Evolutionary conservation across 1,140 invertebrate genomes (phyloP).

Genomic region (Physella acuta): DNA sequence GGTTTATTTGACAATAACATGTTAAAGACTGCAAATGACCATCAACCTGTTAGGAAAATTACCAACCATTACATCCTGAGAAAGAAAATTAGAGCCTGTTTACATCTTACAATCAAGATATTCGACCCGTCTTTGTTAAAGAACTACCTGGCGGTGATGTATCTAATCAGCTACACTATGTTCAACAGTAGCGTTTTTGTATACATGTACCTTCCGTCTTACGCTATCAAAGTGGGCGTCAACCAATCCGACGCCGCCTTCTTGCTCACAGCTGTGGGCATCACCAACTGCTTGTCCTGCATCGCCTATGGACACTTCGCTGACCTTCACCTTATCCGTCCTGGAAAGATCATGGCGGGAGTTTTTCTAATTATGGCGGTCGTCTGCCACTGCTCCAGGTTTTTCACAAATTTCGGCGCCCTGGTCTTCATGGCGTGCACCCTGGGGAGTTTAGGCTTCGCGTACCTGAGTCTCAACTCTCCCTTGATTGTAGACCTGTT

Average conservation of each 20-base stretch:
- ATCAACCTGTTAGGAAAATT: no score
- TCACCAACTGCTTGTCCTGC: background rate
- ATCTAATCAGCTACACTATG: background rate
- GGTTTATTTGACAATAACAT: no score
- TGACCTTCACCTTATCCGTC: constrained; percentile 1
- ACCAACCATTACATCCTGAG: no score
- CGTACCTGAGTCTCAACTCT: background rate
- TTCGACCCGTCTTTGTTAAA: background rate
- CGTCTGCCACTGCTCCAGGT: background rate
- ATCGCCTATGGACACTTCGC: constrained; percentile 1
- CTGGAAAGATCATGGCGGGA: background rate
- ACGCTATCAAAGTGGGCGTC: constrained; percentile 1
- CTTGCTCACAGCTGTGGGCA: background rate
- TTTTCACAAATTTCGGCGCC: background rate
- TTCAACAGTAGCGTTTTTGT: background rate
- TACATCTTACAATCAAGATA: no score
- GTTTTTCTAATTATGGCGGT: background rate
- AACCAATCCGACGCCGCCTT: background rate
- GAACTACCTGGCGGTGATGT: background rate
- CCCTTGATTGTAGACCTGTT: constrained; percentile 6
- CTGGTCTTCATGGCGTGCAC: background rate
- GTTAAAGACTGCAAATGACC: no score
- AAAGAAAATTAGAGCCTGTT: no score
- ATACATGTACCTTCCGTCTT: constrained; percentile 4
- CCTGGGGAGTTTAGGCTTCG: background rate